phyloP scores from a whole-genome alignment of 2,797 vertebrate species.

The Podarcis lilfordi region DNA sequence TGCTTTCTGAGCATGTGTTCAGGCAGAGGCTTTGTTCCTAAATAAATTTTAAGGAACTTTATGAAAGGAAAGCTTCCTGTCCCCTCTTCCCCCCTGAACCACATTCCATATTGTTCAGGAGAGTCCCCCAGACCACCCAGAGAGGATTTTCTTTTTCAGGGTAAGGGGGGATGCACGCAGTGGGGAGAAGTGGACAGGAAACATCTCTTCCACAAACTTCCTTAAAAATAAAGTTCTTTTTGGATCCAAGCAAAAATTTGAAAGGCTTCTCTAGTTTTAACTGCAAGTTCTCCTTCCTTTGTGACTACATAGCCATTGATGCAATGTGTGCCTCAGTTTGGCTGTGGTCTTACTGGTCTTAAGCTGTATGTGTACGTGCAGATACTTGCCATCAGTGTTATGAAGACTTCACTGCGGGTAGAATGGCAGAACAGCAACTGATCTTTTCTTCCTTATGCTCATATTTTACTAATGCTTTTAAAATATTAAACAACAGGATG shows the following conservation, averaged over 20 bases:
- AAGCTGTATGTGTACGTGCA: not conserved
- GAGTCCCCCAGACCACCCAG: not conserved
- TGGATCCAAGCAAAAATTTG: not conserved
- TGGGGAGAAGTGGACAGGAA: not conserved
- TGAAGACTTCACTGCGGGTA: not conserved
- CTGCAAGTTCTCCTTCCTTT: constrained; percentile 27
- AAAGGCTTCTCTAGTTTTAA: fast-evolving
- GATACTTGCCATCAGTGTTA: constrained; percentile 24
- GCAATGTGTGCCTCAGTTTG: constrained; percentile 24
- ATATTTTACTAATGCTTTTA: constrained; percentile 73
- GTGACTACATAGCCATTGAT: not conserved
- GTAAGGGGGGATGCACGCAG: no score
- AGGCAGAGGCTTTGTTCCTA: not conserved
- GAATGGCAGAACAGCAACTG: constrained; percentile 33
- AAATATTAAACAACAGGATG: constrained; percentile 78
- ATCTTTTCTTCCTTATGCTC: constrained; percentile 56
- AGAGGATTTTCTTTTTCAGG: not conserved
- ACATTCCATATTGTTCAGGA: not conserved
- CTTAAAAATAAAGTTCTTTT: not conserved
- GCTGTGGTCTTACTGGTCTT: fast-evolving
- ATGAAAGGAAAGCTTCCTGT: not conserved
- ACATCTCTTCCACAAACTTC: not conserved
- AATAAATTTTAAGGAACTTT: not conserved
- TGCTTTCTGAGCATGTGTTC: fast-evolving
- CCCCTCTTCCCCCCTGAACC: not conserved